Base-by-base conservation (phyloP, 1,140 invertebrate genomes). In the Zaprionus camerounensis region DNA sequence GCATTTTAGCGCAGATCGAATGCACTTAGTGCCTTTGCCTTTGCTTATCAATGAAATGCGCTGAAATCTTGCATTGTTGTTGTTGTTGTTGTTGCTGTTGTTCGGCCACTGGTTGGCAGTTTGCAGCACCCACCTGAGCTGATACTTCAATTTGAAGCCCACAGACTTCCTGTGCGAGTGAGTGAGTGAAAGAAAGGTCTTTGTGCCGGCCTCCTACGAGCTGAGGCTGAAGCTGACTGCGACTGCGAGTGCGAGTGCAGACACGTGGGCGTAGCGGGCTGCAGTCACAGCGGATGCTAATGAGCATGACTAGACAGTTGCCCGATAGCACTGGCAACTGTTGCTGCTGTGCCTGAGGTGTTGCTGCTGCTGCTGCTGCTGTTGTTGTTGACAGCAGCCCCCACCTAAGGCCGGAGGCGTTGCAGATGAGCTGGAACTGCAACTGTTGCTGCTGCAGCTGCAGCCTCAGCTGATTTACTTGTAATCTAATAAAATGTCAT, bases 251-350 rank as follows among this genome's bases (percentile, higher is more conserved):
- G 80, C 70, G 57, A 59, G 59, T 81, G 76, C 76, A 57, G 72
- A 62, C 49, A 53, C 58, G 73, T 71, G 68, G 74, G 74, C 74
- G 74, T 71, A 24, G 73, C 36, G 13, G 13, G 36, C 61, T 79
- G 78, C 78, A 80, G 68, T 78, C 82, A 79, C 78, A 71, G 81
- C 69, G 63, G 84, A 87, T 87, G 83, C 83, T 88, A 87, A 87
- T 87, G 83, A 87, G 83, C 83, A 87, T 87, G 83, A 87, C 83
- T 87, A 87, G 83, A 87, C 83, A 80, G 55, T 80, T 88, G 80
- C 66, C 77, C 64, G 63, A 76, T 79, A 64, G 66, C 81, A 62
- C 36, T 66, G 65, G 46, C 65, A 49, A 36, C 41, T 13, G 49
- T 34, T 7, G 38, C 51, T 68, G 71, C 31, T 58, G 20, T 36